Conservation (phyloP, 2,888 invertebrate species). For the Rhagonycha lutea region DNA sequence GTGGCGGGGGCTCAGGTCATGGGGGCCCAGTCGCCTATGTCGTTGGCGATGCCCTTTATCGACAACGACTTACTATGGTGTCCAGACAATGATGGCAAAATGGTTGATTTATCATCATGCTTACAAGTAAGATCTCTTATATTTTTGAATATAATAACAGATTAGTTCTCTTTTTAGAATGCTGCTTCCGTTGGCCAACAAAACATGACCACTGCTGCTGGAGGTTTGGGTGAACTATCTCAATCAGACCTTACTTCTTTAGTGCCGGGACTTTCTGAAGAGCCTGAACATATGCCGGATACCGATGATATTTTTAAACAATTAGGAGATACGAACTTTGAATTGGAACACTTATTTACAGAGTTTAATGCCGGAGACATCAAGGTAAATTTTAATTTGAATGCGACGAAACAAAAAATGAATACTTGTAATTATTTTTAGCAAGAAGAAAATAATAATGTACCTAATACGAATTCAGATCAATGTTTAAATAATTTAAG, state of each 20-base stretch:
- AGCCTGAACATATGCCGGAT: constrained; percentile 54
- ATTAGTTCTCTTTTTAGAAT: constrained; percentile 57
- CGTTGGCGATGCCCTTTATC: constrained; percentile 92
- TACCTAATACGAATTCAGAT: constrained; percentile 40
- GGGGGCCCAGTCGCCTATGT: constrained; percentile 60
- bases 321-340: constrained; percentile 82
- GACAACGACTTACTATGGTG: constrained; percentile 94
- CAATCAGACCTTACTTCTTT: constrained; percentile 74
- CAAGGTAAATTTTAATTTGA: constrained; percentile 59
- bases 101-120: constrained; percentile 89
- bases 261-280: constrained; percentile 66
- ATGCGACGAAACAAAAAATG: too few species aligned
- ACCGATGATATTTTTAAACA: constrained; percentile 82
- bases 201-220: constrained; percentile 56
- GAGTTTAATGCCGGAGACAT: constrained; percentile 75
- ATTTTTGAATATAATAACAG: background rate
- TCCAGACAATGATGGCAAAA: constrained; percentile 93
- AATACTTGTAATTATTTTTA: constrained; percentile 36
- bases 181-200: constrained; percentile 64
- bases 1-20: constrained; percentile 69
- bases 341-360: constrained; percentile 81
- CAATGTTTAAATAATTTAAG: constrained; percentile 35
- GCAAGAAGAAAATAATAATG: constrained; percentile 60
- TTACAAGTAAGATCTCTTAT: constrained; percentile 67
- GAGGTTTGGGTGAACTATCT: constrained; percentile 66